Conservation (phyloP, 2,113 vertebrate genomes). For the Porphyrio hochstetteri region DNA sequence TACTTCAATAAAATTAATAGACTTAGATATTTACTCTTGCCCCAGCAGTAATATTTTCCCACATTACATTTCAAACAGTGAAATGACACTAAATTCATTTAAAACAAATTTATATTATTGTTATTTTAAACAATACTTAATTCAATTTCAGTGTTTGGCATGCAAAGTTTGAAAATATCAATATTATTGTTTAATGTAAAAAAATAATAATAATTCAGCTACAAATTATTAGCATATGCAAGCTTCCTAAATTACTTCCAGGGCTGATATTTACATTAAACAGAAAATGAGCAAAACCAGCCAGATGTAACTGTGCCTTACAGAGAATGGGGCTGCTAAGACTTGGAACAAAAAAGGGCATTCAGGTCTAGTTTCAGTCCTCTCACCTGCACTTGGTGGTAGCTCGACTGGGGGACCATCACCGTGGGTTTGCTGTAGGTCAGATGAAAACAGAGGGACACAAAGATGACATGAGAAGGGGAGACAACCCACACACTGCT, state of each 20-base stretch:
- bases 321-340: neutral
- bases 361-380: neutral
- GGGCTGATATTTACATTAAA: conserved; percentile 67
- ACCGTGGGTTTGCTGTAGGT: neutral
- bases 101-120: conserved; percentile 81
- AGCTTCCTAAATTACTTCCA: conserved; percentile 47
- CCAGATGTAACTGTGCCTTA: conserved; percentile 53
- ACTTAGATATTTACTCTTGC: conserved; percentile 79
- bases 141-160: conserved; percentile 82
- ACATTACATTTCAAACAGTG: conserved; percentile 79
- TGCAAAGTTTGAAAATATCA: conserved; percentile 69
- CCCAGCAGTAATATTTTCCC: conserved; percentile 70
- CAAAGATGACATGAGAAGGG: neutral
- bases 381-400: neutral
- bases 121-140: conserved; percentile 82
- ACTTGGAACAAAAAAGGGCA: neutral
- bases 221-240: conserved; percentile 55
- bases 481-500: neutral
- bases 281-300: conserved; percentile 65
- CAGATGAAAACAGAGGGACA: neutral
- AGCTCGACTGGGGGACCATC: neutral
- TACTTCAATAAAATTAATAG: conserved; percentile 81
- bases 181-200: conserved; percentile 61
- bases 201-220: conserved; percentile 45
- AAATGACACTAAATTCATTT: conserved; percentile 84